Evolutionary conservation across 2,797 vertebrate species (phyloP).

Genomic region (Lutjanus campechanus): DNA sequence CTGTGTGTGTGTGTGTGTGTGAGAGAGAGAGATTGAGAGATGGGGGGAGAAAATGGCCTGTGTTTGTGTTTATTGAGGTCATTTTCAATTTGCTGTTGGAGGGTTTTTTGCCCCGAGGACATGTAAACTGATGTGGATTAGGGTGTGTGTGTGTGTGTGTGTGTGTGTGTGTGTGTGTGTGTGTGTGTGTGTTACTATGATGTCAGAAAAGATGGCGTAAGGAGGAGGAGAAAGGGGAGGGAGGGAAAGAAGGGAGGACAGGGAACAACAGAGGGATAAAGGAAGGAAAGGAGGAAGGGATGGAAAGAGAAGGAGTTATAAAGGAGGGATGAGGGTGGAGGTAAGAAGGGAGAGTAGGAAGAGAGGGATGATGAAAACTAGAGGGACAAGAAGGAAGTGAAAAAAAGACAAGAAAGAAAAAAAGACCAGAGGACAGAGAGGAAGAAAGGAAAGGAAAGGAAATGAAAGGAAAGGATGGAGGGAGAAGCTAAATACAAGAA

Average conservation of each 20-base stretch:
- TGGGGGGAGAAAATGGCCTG: not conserved
- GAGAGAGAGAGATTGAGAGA: not conserved
- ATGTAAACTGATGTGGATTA: not conserved
- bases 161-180: too few relatives aligned
- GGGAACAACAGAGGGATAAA: not conserved
- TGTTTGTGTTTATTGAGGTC: constrained; percentile 54
- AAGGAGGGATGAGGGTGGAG: too few relatives aligned
- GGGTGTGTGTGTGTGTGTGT: not conserved
- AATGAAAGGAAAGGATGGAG: too few relatives aligned
- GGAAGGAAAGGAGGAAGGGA: not conserved
- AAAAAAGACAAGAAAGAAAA: not conserved
- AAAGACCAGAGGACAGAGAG: not conserved
- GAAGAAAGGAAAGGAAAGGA: too few relatives aligned
- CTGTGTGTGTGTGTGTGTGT: not conserved
- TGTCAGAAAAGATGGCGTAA: too few relatives aligned
- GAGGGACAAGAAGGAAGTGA: not conserved
- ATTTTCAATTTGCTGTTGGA: constrained; percentile 59
- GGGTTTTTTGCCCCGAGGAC: constrained; percentile 25
- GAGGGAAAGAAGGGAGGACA: too few relatives aligned
- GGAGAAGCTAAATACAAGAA: not conserved
- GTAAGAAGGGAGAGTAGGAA: not conserved
- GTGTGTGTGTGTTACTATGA: too few relatives aligned
- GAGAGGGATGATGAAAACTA: too few relatives aligned
- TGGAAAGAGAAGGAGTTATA: not conserved
- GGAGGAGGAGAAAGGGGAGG: too few relatives aligned